Evolutionary conservation across 2,888 invertebrate genomes (phyloP), one percentile per base, ranked within the genome.

Genomic region (Andrena marginata): DNA sequence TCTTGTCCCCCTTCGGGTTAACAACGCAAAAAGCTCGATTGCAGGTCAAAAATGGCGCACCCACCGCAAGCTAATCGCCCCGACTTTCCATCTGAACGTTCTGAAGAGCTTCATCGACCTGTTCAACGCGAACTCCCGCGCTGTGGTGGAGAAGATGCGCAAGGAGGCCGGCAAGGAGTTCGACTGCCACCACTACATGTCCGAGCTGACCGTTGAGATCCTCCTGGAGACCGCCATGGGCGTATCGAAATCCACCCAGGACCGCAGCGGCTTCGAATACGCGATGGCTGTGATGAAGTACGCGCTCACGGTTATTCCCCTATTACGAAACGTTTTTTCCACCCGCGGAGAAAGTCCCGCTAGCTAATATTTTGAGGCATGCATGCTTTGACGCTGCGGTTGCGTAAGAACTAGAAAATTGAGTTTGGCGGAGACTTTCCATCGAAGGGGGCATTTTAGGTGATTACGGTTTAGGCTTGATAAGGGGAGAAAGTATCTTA

Each of bases 191-290:
- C 97, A 97, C 93, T 97, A 97, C 94, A 97, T 97, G 97, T 97
- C 97, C 92, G 97, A 97, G 92, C 96, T 97, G 84, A 97, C 97
- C 6, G 97, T 97, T 5, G 97, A 97, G 94, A 97, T 97, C 91
- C 95, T 97, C 82, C 94, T 97, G 86, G 97, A 98, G 95, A 98
- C 98, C 51, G 98, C 97, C 0, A 98, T 98, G 98, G 98, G 98
- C 69, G 97, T 98, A 0, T 97, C 97, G 89, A 97, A 97, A 93
- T 96, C 95, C 85, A 97, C 97, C 0, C 97, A 97, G 94, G 97
- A 97, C 87, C 96, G 96, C 92, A 97, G 97, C 84, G 97, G 97
- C 54, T 97, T 96, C 90, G 97, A 97, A 94, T 98, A 97, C 89
- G 97, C 97, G 0, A 96, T 97, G 96, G 97, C 97, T 83, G 97